These are phyloP conservation scores for Caenorhabditis brenneri DNA, from an alignment of 1,140 invertebrate species.

Conservation along the genomic window DNA sequence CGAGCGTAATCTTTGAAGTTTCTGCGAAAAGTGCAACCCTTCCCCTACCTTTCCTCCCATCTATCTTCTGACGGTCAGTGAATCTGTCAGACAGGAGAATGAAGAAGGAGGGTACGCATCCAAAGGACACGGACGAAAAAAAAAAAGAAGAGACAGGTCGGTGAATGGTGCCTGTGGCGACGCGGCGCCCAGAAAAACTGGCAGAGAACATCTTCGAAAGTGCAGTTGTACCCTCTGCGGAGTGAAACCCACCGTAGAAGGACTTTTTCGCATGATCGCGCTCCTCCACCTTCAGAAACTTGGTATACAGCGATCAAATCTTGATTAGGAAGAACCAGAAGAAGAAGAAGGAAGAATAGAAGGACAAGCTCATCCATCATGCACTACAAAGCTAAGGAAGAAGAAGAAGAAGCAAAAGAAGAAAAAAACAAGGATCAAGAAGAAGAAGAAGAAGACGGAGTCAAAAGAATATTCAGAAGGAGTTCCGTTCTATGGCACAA, in stretches of 20 bases:
- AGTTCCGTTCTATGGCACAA: no score
- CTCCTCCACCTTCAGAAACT: neutral
- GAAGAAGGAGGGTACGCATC: neutral
- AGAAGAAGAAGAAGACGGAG: neutral
- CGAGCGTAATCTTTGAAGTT: constrained; percentile 21
- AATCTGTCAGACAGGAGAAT: neutral
- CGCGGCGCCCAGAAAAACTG: neutral
- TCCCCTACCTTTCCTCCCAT: neutral
- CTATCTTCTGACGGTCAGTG: neutral
- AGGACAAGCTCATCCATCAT: neutral
- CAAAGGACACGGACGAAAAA: neutral
- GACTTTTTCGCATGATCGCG: constrained; percentile 21
- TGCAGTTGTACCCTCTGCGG: constrained; percentile 7
- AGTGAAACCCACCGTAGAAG: constrained; percentile 8
- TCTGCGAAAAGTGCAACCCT: neutral
- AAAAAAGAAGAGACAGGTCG: constrained; percentile 6
- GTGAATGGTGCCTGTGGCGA: neutral
- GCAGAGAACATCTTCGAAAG: constrained; percentile 37
- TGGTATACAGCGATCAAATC: neutral
- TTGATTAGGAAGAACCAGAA: neutral
- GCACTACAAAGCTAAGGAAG: neutral
- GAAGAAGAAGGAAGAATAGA: neutral
- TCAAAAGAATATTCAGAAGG: no score
- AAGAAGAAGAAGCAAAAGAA: neutral
- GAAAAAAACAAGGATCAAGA: neutral